Conservation (phyloP, 2,797 vertebrate genomes). For the Mus caroli region DNA sequence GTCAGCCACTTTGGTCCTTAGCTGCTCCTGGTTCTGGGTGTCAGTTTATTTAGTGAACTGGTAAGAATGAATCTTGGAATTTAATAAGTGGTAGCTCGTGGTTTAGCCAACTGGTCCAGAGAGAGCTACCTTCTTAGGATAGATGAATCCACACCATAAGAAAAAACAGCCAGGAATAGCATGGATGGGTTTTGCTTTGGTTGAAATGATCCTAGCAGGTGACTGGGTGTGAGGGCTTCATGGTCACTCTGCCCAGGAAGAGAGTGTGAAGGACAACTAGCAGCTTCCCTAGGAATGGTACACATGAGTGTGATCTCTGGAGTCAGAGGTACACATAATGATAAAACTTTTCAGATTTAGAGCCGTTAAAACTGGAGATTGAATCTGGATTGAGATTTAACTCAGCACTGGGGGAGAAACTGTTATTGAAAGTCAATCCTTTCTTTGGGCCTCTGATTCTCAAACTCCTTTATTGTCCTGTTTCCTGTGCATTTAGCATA, state of each 20-base stretch:
- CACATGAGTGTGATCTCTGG: neutral
- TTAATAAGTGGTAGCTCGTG: constrained; percentile 25
- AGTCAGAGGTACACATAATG: constrained; percentile 26
- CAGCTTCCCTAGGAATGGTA: neutral
- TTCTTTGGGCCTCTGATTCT: constrained; percentile 38
- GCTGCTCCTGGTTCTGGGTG: constrained; percentile 30
- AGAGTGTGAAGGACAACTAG: neutral
- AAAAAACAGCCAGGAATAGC: neutral
- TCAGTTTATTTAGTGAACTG: constrained; percentile 46
- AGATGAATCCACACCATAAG: constrained; percentile 41
- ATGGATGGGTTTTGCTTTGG: neutral
- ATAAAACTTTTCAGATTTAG: constrained; percentile 21
- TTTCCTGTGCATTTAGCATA: constrained; percentile 42
- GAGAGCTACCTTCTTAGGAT: neutral
- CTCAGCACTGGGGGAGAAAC: neutral
- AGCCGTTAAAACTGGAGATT: neutral
- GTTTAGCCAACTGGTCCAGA: constrained; percentile 37
- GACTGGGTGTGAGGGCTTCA: neutral
- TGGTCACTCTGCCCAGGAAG: neutral
- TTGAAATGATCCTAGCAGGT: neutral
- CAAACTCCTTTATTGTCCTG: neutral
- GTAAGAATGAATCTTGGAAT: constrained; percentile 33
- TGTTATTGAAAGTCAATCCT: neutral
- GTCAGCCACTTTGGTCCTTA: neutral
- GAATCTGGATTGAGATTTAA: constrained; percentile 17